Base-by-base conservation (phyloP, 1,140 invertebrate genomes). In the Myzus persicae region DNA sequence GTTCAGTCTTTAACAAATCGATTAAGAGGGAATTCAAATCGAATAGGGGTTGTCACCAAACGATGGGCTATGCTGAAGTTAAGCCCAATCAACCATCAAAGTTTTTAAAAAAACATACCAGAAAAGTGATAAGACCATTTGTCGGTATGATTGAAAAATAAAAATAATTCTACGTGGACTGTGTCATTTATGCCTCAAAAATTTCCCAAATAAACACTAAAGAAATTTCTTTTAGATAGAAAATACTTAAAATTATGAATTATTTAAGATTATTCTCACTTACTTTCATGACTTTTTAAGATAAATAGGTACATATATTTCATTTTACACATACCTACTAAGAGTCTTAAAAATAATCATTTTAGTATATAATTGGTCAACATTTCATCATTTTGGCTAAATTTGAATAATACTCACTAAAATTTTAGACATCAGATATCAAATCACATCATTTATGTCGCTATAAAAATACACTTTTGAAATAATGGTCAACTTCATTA, bases 31-130 rank as follows among this genome's bases (percentile, higher is more conserved):
- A 93, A 31, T 88, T 46, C 24, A 93, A 88, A 36, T 85, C 44
- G 40, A 88, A 59, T 4, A 94, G 93, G 67, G 42, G 91, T 22
- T 94, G 94, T 89, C 94, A 94, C 38, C 82, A 85, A 59, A 94
- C 94, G 14, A 93, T 94, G 90, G 94, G 94, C 24, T 94, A 94
- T 40, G 94, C 94, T 2, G 88, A 94, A 46, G 93, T 94, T 2
- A 59, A 82, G 22, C 82, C 84, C 0, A 88, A 92, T n/a, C 59
- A 91, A 6, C 84, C 93, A 4, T 93, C 94, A 5, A 38, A 93
- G 24, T 94, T 93, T 85, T 51, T 94, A 48, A 94, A 94, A 38
- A 94, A 94, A 51, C 85, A 93, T 14, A 92, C 94, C 9, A 88
- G 92, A 46, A 93, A 48, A 48, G 93, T 93, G 4, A 48, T 24